These are phyloP conservation scores for Pogonocichla stellata DNA, from an alignment of 2,113 vertebrate species.

Conservation along the genomic window DNA sequence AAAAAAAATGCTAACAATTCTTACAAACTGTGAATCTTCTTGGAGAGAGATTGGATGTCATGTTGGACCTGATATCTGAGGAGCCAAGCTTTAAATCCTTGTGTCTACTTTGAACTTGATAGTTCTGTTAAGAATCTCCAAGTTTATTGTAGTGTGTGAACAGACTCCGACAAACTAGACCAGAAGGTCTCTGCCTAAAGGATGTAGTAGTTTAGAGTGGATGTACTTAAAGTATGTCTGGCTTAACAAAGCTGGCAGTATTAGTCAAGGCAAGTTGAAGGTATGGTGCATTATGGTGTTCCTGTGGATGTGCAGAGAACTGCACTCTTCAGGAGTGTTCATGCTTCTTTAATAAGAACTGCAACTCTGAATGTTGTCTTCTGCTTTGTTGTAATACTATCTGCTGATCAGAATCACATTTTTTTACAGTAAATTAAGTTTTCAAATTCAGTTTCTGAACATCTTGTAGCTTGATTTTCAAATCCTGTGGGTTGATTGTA, in stretches of 20 bases:
- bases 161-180: not conserved
- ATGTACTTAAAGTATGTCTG: fast-evolving
- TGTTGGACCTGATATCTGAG: not conserved
- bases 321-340: not conserved
- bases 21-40: not conserved
- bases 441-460: not conserved
- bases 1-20: not conserved
- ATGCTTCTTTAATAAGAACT: not conserved
- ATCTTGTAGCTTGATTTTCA: not conserved
- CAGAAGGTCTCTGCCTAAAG: not conserved
- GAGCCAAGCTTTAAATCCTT: not conserved
- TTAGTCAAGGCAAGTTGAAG: not conserved
- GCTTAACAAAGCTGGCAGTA: not conserved
- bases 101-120: not conserved
- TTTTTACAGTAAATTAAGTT: not conserved
- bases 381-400: not conserved
- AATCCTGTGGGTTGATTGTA: not conserved
- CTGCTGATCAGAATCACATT: not conserved
- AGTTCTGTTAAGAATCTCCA: not conserved
- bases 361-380: not conserved
- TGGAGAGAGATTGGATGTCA: not conserved
- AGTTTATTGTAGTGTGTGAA: not conserved
- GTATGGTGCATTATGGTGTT: not conserved
- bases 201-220: not conserved
- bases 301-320: not conserved